Base-by-base conservation (phyloP, 1,140 invertebrate species). In the Drosophila obscura region DNA sequence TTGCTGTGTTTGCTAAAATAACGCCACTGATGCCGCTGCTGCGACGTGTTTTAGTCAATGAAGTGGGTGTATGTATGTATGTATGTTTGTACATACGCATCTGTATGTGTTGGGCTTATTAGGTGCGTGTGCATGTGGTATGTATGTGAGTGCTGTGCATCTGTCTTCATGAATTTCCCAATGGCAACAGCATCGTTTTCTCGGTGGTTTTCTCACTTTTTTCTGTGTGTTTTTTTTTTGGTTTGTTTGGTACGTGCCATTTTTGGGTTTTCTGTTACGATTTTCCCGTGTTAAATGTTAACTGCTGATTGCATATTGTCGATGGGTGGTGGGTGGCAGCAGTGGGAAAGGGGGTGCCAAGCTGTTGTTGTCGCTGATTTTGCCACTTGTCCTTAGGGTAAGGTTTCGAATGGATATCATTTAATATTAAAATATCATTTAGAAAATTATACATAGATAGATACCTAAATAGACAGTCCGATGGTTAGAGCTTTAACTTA, bases 221-320 rank as follows among this genome's bases (percentile, higher is more conserved):
- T 58, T 57, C n/a, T 62, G 48, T 24, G 19, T n/a, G 45, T 39
- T 50, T 50, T 61, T 53, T 59, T 28, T 9, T 35, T 51, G 39
- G 48, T 62, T 62, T 64, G 22, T 64, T 75, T 50, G 43, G 77
- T 80, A 80, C 77, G 77, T 80, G 77, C 77, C 67, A 45, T 80
- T 80, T 80, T 67, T 61, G 73, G 77, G 15, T 53, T 53, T 73
- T 71, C 80, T 62, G 78, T 50, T 55, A 72, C 72, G 66, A 71
- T 80, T 64, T 71, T 80, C 35, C 60, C 57, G 77, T 80, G 73
- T 71, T 82, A 73, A 81, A 81, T 73, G 79, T 77, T 81, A 81
- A 81, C 79, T 81, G 79, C 78, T 81, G 79, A 81, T 82, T 82
- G 80, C 75, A 66, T 83, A 83, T 82, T 82, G 64, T 83, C 56